Evolutionary conservation across 2,113 vertebrate species (phyloP), one percentile per base, ranked within the genome.

Genomic region (Saccopteryx bilineata): DNA sequence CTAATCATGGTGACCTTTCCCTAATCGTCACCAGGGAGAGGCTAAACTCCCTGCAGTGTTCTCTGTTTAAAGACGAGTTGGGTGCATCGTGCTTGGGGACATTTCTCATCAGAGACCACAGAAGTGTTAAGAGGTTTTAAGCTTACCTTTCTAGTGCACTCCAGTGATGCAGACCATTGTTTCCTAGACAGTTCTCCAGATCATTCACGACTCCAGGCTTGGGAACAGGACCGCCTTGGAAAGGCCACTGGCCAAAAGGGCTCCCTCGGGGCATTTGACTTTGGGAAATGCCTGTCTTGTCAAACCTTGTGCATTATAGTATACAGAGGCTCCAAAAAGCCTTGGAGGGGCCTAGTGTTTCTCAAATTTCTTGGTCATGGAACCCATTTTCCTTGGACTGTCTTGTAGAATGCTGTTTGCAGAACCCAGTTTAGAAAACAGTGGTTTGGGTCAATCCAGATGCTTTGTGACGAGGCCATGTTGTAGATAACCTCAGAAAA

Each of bases 291-390:
- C 54, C 52, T 50, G 28, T 33, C 86, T 56, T 60, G 56, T 48
- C 11, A 1, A n/a, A 1, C 39, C 8, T 39, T 12, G 46, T 21
- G 3, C 6, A 12, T 7, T 0, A 21, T 12, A 19, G 31, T 80
- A 6, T 39, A 13, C 15, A 48, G 14, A 60, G 76, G 10, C 39
- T 52, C 31, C 14, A 1, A 12, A 31, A 71, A 69, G 23, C 23
- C n/a, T 21, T n/a, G 4, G 33, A 15, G 31, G 54, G 75, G 33
- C 26, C 50, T 68, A 33, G 39, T 31, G 23, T 72, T 65, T 58
- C 60, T 87, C 63, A 74, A 1, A 60, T 14, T 52, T 28, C 58
- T 84, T 82, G 81, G 52, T 58, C 18, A 2, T 8, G 46, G 87
- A 83, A 66, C 65, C 69, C 13, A 4, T 63, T 68, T 48, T 76